Conservation (phyloP, 2,888 invertebrate species). For the Allacma fusca region DNA sequence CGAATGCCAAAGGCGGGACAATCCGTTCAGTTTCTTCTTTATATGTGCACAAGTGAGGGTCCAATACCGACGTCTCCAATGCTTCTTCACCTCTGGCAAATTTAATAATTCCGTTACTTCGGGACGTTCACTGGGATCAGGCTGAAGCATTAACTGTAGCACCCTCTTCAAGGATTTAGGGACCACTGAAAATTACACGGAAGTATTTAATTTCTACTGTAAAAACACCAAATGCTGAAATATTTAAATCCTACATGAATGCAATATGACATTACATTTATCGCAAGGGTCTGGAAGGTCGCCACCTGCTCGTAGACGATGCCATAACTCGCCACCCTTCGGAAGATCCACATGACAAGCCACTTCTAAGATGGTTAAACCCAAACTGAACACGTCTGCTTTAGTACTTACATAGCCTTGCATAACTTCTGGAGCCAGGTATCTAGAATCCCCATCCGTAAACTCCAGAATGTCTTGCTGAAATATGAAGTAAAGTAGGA, state of each 20-base stretch:
- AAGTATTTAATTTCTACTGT: constrained; percentile 27
- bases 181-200: constrained; percentile 63
- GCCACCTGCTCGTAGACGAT: constrained; percentile 69
- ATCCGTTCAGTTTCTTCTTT: constrained; percentile 44
- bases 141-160: constrained; percentile 70
- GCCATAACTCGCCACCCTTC: constrained; percentile 75
- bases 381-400: constrained; percentile 79
- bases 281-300: constrained; percentile 67
- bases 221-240: no score
- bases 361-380: constrained; percentile 76
- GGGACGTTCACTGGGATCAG: constrained; percentile 67
- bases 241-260: no score
- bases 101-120: constrained; percentile 68
- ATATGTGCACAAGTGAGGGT: constrained; percentile 48
- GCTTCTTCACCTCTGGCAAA: constrained; percentile 64
- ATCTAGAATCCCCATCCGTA: constrained; percentile 78
- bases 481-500: constrained; percentile 49
- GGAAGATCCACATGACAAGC: constrained; percentile 77
- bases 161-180: constrained; percentile 68
- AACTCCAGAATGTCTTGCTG: constrained; percentile 69
- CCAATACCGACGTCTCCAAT: constrained; percentile 51
- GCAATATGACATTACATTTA: constrained; percentile 65
- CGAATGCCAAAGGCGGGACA: constrained; percentile 44
- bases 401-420: constrained; percentile 72
- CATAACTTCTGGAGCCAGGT: constrained; percentile 77